A percentile compares a stretch with the other conserved stretches of the same genome.
Conservation (phyloP, 2,797 vertebrate genomes). For the Chloroceryle inda region DNA sequence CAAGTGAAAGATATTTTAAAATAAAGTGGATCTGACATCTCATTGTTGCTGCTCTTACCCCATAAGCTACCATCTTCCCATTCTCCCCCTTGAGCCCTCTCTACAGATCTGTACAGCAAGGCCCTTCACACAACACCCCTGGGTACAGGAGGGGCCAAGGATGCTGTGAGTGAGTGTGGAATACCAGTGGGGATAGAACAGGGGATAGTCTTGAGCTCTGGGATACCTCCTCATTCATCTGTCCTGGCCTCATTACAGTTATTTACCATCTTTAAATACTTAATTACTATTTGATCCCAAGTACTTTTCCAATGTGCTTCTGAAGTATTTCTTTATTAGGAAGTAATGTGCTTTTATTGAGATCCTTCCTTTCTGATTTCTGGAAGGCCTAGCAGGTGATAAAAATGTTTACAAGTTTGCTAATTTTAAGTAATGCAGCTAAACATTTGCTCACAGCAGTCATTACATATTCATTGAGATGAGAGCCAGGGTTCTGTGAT, state of each 20-base stretch:
- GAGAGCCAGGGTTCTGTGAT: neutral
- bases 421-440: neutral
- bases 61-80: neutral
- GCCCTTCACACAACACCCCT: neutral
- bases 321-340: neutral
- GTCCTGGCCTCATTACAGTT: neutral
- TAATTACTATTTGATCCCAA: neutral
- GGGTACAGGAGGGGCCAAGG: too few species aligned
- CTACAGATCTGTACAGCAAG: neutral
- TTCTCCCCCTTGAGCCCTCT: neutral
- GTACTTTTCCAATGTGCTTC: neutral
- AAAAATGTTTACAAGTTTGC: slow-evolving; percentile 30
- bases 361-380: neutral
- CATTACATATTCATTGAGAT: slow-evolving; percentile 35
- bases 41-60: neutral
- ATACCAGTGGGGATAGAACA: neutral
- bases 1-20: neutral
- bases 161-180: neutral
- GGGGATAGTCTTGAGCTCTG: neutral
- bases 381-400: slow-evolving; percentile 11
- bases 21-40: neutral
- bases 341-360: neutral
- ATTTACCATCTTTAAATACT: neutral
- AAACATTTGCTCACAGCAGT: slow-evolving; percentile 11
- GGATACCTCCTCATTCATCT: neutral